Conservation (phyloP, 2,888 invertebrate genomes). For the Lycaena phlaeas region DNA sequence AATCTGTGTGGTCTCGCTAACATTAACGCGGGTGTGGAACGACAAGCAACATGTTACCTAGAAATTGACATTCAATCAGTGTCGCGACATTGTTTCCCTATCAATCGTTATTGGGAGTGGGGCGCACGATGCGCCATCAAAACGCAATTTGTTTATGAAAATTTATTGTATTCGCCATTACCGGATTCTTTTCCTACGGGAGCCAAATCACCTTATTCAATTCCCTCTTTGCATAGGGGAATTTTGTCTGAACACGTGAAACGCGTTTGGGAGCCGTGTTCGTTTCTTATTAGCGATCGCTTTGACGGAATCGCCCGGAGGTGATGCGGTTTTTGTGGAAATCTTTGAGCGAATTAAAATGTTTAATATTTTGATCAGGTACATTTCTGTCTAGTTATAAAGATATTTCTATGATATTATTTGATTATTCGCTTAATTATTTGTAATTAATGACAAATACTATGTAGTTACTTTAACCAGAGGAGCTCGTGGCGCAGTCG, state of each 20-base stretch:
- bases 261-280: constrained; percentile 66
- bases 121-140: constrained; percentile 61
- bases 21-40: not conserved
- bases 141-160: constrained; percentile 74
- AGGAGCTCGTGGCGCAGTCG: too few species aligned
- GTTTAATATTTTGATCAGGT: not conserved
- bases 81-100: constrained; percentile 69
- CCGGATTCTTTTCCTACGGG: constrained; percentile 69
- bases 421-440: too few species aligned
- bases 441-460: too few species aligned
- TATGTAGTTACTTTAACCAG: too few species aligned
- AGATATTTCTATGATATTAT: too few species aligned
- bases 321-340: constrained; percentile 20
- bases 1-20: not conserved
- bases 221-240: constrained; percentile 71
- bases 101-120: constrained; percentile 68
- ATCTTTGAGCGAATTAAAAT: not conserved
- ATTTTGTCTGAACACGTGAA: constrained; percentile 68
- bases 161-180: constrained; percentile 74
- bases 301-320: constrained; percentile 52
- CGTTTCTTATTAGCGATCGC: constrained; percentile 64
- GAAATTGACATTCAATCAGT: constrained; percentile 72
- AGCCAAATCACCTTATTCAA: constrained; percentile 73
- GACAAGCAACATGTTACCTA: constrained; percentile 27
- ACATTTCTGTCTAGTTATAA: too few species aligned